Percentiles rank a stretch among this genome's conserved stretches.
Evolutionary conservation across 2,797 vertebrate genomes (phyloP).

Genomic region (Echeneis naucrates): DNA sequence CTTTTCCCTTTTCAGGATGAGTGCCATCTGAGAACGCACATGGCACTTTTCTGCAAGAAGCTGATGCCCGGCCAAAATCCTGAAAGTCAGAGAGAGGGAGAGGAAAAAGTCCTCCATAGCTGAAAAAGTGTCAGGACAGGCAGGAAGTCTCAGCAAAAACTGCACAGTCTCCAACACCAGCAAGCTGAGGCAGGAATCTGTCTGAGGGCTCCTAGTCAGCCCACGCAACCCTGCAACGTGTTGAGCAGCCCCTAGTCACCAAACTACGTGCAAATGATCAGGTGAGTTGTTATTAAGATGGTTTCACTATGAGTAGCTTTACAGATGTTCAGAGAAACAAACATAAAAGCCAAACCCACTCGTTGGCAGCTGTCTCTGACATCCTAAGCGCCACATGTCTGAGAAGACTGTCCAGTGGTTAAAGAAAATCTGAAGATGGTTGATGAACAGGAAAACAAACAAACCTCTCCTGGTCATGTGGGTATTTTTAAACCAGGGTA

Average conservation of each 20-base stretch:
- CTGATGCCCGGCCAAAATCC: constrained; percentile 19
- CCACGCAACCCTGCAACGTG: constrained; percentile 6
- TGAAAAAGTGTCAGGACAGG: constrained; percentile 35
- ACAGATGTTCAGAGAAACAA: background rate
- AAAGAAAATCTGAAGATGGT: constrained; percentile 4
- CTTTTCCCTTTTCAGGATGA: constrained; percentile 19
- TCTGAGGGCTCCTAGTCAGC: constrained; percentile 12
- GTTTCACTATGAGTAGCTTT: background rate
- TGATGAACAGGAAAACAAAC: constrained; percentile 15
- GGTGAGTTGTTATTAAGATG: background rate
- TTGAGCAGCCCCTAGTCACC: background rate
- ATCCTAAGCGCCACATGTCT: constrained; percentile 31
- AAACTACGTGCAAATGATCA: background rate
- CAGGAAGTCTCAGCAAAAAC: constrained; percentile 42
- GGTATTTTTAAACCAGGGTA: constrained; percentile 47
- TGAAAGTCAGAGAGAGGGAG: constrained; percentile 34
- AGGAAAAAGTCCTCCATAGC: constrained; percentile 42
- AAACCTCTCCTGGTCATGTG: constrained; percentile 4
- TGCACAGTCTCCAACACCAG: constrained; percentile 38
- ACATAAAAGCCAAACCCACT: background rate
- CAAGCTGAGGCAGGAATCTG: constrained; percentile 38
- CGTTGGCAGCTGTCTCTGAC: background rate
- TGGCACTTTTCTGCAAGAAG: constrained; percentile 38
- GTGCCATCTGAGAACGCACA: constrained; percentile 29
- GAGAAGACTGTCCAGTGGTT: constrained; percentile 3